A percentile compares a stretch with the other conserved stretches of the same genome.
These are phyloP conservation scores for Agrochola macilenta DNA, from an alignment of 2,888 invertebrate genomes.

Conservation along the genomic window DNA sequence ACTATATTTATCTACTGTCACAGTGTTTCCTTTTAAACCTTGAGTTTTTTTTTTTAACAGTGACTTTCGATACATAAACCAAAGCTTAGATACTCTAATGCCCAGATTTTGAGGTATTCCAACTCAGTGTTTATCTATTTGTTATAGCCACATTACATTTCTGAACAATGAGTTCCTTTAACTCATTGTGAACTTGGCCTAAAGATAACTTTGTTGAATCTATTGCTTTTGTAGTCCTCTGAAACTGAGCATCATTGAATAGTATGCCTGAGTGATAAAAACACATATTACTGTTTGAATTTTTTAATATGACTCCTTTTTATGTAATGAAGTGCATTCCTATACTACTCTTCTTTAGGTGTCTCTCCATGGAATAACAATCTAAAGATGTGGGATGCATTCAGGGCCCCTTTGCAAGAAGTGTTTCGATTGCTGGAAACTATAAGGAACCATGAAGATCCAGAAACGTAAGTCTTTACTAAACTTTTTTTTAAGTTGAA, in stretches of 20 bases:
- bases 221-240: neutral
- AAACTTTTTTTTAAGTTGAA: neutral
- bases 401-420: conserved; percentile 97
- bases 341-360: conserved; percentile 83
- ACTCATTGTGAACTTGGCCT: neutral
- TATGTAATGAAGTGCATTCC: neutral
- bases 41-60: neutral
- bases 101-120: neutral
- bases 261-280: neutral
- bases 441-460: conserved; percentile 95
- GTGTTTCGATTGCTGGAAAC: conserved; percentile 96
- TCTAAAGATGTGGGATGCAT: conserved; percentile 96
- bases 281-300: neutral
- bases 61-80: neutral
- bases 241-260: neutral
- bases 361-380: conserved; percentile 97
- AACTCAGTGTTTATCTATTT: conserved; percentile 5
- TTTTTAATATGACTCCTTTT: neutral
- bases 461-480: conserved; percentile 90
- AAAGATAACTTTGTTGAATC: conserved; percentile 9
- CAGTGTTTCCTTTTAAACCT: neutral
- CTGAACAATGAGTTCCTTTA: neutral
- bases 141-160: conserved; percentile 9
- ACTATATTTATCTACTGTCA: no score
- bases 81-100: no score